A percentile compares a stretch with the other conserved stretches of the same genome.
These are phyloP conservation scores for Pharmacophagus antenor DNA, from an alignment of 2,888 invertebrate species.

Conservation along the genomic window DNA sequence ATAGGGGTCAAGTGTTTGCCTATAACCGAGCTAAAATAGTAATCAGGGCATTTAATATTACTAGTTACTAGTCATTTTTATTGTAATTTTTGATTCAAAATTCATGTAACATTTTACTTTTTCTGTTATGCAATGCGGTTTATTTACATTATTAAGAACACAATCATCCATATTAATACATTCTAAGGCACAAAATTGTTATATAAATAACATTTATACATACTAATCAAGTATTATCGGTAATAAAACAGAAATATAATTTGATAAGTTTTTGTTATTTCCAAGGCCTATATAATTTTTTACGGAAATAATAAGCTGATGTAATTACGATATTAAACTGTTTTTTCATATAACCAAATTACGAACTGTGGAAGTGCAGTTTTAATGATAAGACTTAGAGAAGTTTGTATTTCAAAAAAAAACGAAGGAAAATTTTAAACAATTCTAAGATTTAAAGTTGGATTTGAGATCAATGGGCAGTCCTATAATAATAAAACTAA, in stretches of 20 bases:
- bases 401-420: neutral
- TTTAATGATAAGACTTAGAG: neutral
- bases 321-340: neutral
- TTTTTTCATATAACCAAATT: neutral
- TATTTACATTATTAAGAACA: no score
- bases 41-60: slow-evolving; percentile 28
- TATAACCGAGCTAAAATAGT: no score
- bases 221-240: neutral
- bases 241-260: neutral
- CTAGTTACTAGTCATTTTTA: slow-evolving; percentile 22
- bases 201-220: neutral
- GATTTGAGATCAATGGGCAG: no score
- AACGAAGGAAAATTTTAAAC: no score
- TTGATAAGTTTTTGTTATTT: neutral
- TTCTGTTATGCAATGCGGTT: neutral
- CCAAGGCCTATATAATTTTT: slow-evolving; percentile 24
- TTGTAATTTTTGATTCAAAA: neutral
- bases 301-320: slow-evolving; percentile 12
- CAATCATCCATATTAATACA: no score
- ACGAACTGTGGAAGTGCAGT: neutral
- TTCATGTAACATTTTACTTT: neutral
- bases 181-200: no score
- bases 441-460: no score
- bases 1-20: no score
- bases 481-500: no score